These are phyloP conservation scores for Phortica variegata DNA, from an alignment of 1,140 invertebrate species.

Conservation along the genomic window DNA sequence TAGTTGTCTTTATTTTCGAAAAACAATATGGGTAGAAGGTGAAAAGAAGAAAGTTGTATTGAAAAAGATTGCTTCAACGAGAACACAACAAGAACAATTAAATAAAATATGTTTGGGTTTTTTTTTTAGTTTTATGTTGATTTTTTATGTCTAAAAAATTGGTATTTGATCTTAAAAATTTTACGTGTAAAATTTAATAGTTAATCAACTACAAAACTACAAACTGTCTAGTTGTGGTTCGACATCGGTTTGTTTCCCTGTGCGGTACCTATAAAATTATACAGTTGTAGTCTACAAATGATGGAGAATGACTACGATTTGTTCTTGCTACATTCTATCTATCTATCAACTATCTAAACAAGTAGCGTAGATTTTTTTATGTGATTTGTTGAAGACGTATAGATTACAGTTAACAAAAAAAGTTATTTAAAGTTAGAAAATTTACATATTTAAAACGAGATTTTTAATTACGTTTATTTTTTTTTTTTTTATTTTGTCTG, in stretches of 20 bases:
- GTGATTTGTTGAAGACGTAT: conserved; percentile 43
- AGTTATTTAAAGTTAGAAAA: conserved; percentile 48
- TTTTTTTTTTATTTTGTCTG: conserved; percentile 38
- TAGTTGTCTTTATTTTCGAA: conserved; percentile 28
- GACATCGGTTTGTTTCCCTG: conserved; percentile 28
- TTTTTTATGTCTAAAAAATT: conserved; percentile 17
- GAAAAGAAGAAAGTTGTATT: too few species aligned
- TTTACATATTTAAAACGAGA: conserved; percentile 56
- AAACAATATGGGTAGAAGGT: conserved; percentile 36
- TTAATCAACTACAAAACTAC: conserved; percentile 52
- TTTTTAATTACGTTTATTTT: conserved; percentile 56
- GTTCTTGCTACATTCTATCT: conserved; percentile 24
- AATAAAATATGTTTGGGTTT: conserved; percentile 46
- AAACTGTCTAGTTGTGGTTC: conserved; percentile 38
- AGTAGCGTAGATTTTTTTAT: not conserved
- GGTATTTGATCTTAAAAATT: conserved; percentile 21
- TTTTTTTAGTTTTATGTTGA: conserved; percentile 4
- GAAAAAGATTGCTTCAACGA: too few species aligned
- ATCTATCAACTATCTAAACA: conserved; percentile 27
- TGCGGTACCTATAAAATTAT: conserved; percentile 34
- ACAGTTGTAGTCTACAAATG: conserved; percentile 20
- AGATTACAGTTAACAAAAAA: conserved; percentile 44
- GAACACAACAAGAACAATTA: conserved; percentile 15
- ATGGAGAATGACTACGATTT: conserved; percentile 24
- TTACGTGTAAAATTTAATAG: conserved; percentile 54